Evolutionary conservation across 1,140 invertebrate species (phyloP).

Genomic region (Tenebrio molitor): DNA sequence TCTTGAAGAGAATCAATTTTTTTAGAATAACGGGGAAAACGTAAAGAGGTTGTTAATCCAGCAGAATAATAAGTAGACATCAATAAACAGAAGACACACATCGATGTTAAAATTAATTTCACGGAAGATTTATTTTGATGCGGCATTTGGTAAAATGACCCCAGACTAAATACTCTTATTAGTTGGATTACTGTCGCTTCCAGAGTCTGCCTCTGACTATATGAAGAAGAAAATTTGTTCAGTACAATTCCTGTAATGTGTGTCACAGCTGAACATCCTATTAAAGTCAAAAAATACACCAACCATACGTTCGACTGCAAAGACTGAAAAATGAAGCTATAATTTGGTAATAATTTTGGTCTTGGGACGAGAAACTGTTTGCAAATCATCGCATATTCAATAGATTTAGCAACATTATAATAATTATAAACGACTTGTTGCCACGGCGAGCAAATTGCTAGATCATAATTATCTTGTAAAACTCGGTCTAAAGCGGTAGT

Average conservation of each 20-base stretch:
- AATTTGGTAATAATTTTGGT: too few relatives aligned
- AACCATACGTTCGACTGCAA: too few relatives aligned
- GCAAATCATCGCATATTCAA: background rate
- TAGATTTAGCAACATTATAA: constrained; percentile 8
- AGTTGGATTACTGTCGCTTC: background rate
- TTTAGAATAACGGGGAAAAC: background rate
- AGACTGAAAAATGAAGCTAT: too few relatives aligned
- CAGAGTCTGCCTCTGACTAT: background rate
- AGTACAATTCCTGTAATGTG: background rate
- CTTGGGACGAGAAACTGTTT: background rate
- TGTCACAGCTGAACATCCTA: background rate
- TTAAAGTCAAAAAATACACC: constrained; percentile 2
- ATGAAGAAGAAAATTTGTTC: too few relatives aligned
- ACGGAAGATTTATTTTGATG: background rate
- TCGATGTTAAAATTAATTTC: background rate
- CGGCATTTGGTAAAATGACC: background rate
- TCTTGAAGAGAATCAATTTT: background rate
- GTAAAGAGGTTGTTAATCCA: background rate
- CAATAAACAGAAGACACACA: constrained; percentile 6
- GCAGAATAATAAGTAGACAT: constrained; percentile 14
- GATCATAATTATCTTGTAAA: background rate
- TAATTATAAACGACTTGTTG: background rate
- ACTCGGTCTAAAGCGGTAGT: background rate
- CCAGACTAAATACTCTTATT: background rate
- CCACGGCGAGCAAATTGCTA: constrained; percentile 8